Percentiles rank a stretch among this genome's conserved stretches.
These are phyloP conservation scores for Borostomias antarcticus DNA, from an alignment of 2,797 vertebrate genomes.

Conservation along the genomic window DNA sequence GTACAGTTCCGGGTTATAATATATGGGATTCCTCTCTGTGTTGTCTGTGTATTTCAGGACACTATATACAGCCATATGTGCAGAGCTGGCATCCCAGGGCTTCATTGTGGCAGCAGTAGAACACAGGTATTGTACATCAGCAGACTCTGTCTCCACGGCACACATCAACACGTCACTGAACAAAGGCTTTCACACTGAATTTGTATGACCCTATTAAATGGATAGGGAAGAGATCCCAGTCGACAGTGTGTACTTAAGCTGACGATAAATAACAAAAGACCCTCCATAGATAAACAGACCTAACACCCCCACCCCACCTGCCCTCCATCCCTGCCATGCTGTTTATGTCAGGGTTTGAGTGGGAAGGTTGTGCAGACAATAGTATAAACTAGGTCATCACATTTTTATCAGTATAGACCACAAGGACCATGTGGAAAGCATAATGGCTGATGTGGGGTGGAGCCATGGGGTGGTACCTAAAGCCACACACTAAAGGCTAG, in stretches of 20 bases:
- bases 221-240: conserved; percentile 23
- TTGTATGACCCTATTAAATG: conserved; percentile 9
- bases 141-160: conserved; percentile 5
- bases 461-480: conserved; percentile 22
- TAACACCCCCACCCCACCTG: conserved; percentile 4
- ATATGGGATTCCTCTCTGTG: conserved; percentile 40
- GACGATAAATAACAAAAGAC: conserved; percentile 39
- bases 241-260: conserved; percentile 24
- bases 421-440: conserved; percentile 66
- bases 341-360: conserved; percentile 63
- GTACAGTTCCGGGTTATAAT: neutral
- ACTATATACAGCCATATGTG: conserved; percentile 92
- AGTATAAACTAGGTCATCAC: conserved; percentile 77
- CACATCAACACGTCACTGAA: conserved; percentile 1
- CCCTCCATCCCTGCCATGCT: conserved; percentile 35
- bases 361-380: conserved; percentile 72
- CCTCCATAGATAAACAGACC: conserved; percentile 22
- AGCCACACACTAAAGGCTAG: conserved; percentile 18
- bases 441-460: conserved; percentile 46
- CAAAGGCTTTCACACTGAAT: conserved; percentile 4
- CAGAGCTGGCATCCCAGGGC: conserved; percentile 90
- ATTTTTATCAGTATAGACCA: conserved; percentile 71
- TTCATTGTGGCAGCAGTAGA: conserved; percentile 94
- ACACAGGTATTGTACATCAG: conserved; percentile 83
- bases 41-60: conserved; percentile 78